Evolutionary conservation across 2,888 invertebrate genomes (phyloP), one percentile per base, ranked within the genome.

Genomic region (Athalia circularis): DNA sequence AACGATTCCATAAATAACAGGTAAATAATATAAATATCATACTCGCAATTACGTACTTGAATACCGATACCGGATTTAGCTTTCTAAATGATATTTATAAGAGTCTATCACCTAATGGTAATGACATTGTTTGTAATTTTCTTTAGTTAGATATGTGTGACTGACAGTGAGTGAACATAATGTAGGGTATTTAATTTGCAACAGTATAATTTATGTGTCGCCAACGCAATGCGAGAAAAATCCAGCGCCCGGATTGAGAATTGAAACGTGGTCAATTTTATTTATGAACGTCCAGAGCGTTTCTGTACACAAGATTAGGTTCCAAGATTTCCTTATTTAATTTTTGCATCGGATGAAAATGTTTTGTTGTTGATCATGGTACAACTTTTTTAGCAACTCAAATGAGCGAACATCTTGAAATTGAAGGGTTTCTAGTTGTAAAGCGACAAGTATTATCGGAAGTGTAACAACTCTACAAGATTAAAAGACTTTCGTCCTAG

Each of bases 71-170:
- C 15, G 47, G 47, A 45, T 59, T 72, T 72, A 52, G 9, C 59
- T 47, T 59, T 45, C 3, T 45, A 47, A 45, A 70, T 59, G 8
- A 72, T 59, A 72, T 47, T 59, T 45, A 47, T 72, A 59, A 72
- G 72, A 72, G 59, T 72, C 47, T 72, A 47, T 72, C 59, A 72
- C 43, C 72, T 59, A 72, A 72, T 72, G 45, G 47, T 72, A 7
- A 29, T 29, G 59, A 45, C 59, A 9, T 72, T 52, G 52, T 68
- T 29, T 29, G 29, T 29, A 29, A 68, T 52, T 50, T 54, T 68
- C 29, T 5, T 65, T n/a, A n/a, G 47, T 77, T 57, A 9, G 4
- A 29, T 54, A 57, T 62, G 61, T 59, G 61, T 45, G 52, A 77
- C 61, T 70, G 62, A 29, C 29, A 77, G 43, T 9, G 65, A 57